Evolutionary conservation across 2,888 invertebrate genomes (phyloP), one percentile per base, ranked within the genome.

Genomic region (Drosophila planitibia): DNA sequence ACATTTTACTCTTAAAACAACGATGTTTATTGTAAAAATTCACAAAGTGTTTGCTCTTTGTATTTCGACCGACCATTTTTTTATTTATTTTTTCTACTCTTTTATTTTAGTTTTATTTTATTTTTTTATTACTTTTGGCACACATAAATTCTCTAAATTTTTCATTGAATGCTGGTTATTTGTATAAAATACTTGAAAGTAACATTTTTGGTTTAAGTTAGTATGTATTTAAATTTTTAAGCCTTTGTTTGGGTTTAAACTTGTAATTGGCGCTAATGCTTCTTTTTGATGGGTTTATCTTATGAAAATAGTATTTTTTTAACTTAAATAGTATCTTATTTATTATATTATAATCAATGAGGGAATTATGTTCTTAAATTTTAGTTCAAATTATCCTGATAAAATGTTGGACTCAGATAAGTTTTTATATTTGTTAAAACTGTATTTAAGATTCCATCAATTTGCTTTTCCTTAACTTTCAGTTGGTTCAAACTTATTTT

Each of bases 1-100:
- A 59, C 39, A 30, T 71, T 77, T 63, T 47, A 44, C 32, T 71
- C 22, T 51, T 44, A 62, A 65, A 77, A 77, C 14, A 78, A 14
- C 63, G 49, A 49, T 55, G 37, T 10, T 37, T 47, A 32, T 41
- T 53, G 61, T 28, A 22, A 57, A 60, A 76, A 63, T 75, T n/a
- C 55, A 80, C 65, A 80, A 65, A 60, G 33, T 28, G 30, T 76
- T 76, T 33, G 10, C 39, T 41, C n/a, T 53, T 37, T 51, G 35
- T 25, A 32, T 63, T 35, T 64, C 14, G 28, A 25, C 2, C 9
- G 16, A 16, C 4, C 3, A 0, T 2, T 9, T 47, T 22, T 47
- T 32, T 65, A 51, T 61, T 47, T 32, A n/a, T 47, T 63, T 55
- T 44, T 52, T 12, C 1, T 9, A 16, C 22, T 25, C 1, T n/a